Evolutionary conservation across 2,797 vertebrate genomes (phyloP).

Genomic region (Acanthurus lineatus): DNA sequence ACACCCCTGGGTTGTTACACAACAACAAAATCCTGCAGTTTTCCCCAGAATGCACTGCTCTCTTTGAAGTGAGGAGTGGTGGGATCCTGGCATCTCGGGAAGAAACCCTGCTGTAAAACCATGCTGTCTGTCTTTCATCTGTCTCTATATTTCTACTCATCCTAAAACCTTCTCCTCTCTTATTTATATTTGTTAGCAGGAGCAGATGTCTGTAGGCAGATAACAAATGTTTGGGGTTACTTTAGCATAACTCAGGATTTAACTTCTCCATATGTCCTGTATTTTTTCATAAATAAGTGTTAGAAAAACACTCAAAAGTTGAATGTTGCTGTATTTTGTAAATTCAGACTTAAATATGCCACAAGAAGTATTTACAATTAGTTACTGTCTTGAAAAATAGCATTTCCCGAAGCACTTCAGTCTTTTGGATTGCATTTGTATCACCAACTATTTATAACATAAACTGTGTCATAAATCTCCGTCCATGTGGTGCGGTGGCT

Average conservation of each 20-base stretch:
- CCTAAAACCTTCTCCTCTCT: constrained; percentile 2
- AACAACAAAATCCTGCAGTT: constrained; percentile 72
- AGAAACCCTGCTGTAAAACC: constrained; percentile 38
- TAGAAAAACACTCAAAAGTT: background rate
- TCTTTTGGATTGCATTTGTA: constrained; percentile 16
- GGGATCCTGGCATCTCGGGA: constrained; percentile 41
- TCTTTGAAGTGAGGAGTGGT: constrained; percentile 58
- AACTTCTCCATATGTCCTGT: background rate
- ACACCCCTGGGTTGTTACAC: constrained; percentile 66
- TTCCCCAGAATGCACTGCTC: constrained; percentile 62
- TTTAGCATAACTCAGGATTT: background rate
- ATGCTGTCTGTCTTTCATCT: constrained; percentile 9
- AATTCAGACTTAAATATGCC: background rate
- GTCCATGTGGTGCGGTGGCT: constrained; percentile 20
- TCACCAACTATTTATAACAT: constrained; percentile 37
- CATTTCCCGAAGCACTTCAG: background rate
- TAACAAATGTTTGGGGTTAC: constrained; percentile 10
- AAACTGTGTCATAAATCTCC: constrained; percentile 44
- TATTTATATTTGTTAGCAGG: constrained; percentile 14
- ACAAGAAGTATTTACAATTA: background rate
- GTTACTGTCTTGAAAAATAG: background rate
- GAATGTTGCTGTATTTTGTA: background rate
- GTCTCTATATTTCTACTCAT: background rate
- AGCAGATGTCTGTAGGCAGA: constrained; percentile 20
- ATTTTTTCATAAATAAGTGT: background rate